phyloP scores from a whole-genome alignment of 2,113 vertebrate species.

The Hippocampus zosterae region DNA sequence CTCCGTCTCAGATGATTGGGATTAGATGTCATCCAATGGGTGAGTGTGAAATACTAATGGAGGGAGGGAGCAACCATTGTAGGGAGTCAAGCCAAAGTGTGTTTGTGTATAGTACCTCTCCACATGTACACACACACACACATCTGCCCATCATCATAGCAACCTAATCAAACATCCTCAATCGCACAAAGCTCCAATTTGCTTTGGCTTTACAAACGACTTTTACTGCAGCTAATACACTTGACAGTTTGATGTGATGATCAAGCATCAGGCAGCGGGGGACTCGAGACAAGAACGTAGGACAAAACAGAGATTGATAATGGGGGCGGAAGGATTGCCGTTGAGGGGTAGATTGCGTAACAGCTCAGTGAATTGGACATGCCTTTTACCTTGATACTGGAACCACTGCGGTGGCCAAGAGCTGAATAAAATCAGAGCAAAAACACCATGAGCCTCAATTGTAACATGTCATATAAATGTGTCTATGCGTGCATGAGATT shows the following conservation, averaged over 20 bases:
- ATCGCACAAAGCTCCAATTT: slow-evolving; percentile 9
- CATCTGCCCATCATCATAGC: slow-evolving; percentile 28
- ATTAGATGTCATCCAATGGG: slow-evolving; percentile 62
- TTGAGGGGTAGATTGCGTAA: slow-evolving; percentile 40
- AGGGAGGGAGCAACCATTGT: slow-evolving; percentile 20
- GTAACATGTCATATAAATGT: background rate
- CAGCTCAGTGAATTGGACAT: slow-evolving; percentile 24
- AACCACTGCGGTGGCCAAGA: slow-evolving; percentile 9
- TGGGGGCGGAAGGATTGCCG: slow-evolving; percentile 5
- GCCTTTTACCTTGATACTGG: slow-evolving; percentile 23
- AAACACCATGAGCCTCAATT: background rate
- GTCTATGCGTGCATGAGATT: background rate
- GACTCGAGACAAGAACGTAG: slow-evolving; percentile 14
- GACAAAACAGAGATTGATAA: slow-evolving; percentile 19
- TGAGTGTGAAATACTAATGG: slow-evolving; percentile 41
- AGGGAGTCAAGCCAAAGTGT: slow-evolving; percentile 33
- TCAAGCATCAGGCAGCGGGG: slow-evolving; percentile 15
- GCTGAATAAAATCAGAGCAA: background rate
- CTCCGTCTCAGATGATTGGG: slow-evolving; percentile 54
- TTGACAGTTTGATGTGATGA: slow-evolving; percentile 48
- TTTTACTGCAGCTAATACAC: slow-evolving; percentile 35
- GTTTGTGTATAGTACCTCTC: background rate
- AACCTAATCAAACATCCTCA: slow-evolving; percentile 48
- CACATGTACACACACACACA: background rate
- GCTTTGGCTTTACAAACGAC: slow-evolving; percentile 2